phyloP scores from a whole-genome alignment of 2,113 vertebrate species.

The Grammomys surdaster region DNA sequence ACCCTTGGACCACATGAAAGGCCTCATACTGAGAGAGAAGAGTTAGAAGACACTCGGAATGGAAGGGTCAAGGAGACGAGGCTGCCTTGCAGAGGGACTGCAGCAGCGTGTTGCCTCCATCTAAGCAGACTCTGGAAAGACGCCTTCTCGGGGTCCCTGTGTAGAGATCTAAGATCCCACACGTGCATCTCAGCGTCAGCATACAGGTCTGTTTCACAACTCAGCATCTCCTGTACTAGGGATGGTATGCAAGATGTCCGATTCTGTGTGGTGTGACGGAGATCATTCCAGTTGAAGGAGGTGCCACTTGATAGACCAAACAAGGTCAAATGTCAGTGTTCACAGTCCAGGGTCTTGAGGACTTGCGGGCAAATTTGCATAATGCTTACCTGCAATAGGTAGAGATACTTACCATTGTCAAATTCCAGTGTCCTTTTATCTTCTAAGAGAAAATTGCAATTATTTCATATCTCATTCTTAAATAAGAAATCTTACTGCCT shows the following conservation, averaged over 20 bases:
- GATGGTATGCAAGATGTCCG: background rate
- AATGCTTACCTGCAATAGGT: background rate
- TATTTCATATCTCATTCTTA: background rate
- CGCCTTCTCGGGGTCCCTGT: background rate
- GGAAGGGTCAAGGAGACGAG: background rate
- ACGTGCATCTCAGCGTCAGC: background rate
- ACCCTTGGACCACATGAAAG: conserved; percentile 32
- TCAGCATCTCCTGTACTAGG: background rate
- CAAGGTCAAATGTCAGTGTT: background rate
- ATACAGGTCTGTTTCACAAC: background rate
- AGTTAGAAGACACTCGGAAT: conserved; percentile 9
- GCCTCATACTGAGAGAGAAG: background rate
- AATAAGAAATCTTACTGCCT: background rate
- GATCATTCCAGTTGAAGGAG: background rate
- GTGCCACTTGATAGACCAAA: background rate
- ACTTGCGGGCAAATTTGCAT: background rate
- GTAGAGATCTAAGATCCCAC: background rate
- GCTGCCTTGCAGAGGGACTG: conserved; percentile 1
- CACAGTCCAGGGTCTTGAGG: background rate
- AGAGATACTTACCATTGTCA: background rate
- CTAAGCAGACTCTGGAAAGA: background rate
- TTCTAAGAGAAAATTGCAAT: background rate
- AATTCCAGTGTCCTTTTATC: background rate
- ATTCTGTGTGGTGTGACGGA: background rate
- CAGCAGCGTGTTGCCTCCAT: background rate